phyloP scores from a whole-genome alignment of 2,888 invertebrate species.

The Platycnemis pennipes region DNA sequence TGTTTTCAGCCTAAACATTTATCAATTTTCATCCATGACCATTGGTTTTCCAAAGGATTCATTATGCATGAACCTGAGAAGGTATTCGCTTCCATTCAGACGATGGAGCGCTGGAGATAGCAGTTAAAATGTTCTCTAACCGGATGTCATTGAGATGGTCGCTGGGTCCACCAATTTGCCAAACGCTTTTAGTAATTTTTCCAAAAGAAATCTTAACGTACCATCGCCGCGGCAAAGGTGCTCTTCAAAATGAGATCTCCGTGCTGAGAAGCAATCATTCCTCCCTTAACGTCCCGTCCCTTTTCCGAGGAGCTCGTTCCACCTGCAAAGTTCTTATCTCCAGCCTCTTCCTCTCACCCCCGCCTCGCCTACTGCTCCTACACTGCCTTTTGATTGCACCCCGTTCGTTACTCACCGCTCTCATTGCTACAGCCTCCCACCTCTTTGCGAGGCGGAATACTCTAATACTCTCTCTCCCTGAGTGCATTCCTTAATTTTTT shows the following conservation, averaged over 20 bases:
- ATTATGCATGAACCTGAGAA: not conserved
- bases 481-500: constrained; percentile 53
- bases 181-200: constrained; percentile 30
- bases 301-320: constrained; percentile 21
- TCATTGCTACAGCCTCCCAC: not conserved
- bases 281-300: not conserved
- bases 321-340: constrained; percentile 64
- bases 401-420: not conserved
- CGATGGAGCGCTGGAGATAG: not conserved
- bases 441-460: not conserved
- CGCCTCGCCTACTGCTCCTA: not conserved
- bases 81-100: not conserved
- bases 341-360: constrained; percentile 1
- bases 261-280: constrained; percentile 53
- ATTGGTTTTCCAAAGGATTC: not conserved
- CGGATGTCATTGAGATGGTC: constrained; percentile 26
- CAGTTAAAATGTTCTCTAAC: constrained; percentile 3
- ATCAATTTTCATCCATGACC: not conserved
- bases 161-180: constrained; percentile 48
- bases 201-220: constrained; percentile 33
- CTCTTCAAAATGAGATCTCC: constrained; percentile 62
- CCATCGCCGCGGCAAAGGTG: constrained; percentile 36
- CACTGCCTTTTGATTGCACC: not conserved
- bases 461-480: no score
- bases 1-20: no score